Conservation (phyloP, 2,888 invertebrate genomes). For the Chaetogeoica ovagalla region DNA sequence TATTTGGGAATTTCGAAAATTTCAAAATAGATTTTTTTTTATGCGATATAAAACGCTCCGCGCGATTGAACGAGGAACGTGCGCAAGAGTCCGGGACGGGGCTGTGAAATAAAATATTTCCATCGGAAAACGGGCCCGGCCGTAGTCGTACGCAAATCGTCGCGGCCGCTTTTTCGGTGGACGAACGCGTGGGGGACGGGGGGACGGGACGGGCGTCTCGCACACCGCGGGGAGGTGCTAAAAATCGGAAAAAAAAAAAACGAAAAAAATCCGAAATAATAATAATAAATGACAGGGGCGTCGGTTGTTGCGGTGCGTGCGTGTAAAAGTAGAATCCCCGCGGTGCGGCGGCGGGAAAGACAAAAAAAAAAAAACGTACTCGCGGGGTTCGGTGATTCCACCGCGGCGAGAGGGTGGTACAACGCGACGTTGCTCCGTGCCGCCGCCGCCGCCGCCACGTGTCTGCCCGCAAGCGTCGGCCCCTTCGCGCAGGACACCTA, state of each 20-base stretch:
- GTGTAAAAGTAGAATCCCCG: slow-evolving; percentile 21
- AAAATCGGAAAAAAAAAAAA: slow-evolving; percentile 44
- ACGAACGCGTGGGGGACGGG: no score
- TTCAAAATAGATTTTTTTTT: no score
- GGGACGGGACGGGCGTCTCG: not conserved
- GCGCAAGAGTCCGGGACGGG: no score
- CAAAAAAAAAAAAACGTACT: not conserved
- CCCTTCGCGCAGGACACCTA: slow-evolving; percentile 40
- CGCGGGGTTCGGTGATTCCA: not conserved
- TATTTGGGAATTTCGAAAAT: no score
- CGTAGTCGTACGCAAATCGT: not conserved
- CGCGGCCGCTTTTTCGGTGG: not conserved
- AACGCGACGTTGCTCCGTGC: not conserved
- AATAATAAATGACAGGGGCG: slow-evolving; percentile 25
- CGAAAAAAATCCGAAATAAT: not conserved
- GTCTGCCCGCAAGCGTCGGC: no score
- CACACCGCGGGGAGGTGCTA: slow-evolving; percentile 22
- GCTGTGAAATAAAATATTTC: no score
- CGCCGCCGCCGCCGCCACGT: not conserved
- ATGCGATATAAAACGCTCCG: no score
- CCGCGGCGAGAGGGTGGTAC: slow-evolving; percentile 3
- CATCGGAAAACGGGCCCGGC: no score
- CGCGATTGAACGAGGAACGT: no score
- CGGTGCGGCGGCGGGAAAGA: not conserved
- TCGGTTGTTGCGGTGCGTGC: not conserved